These are phyloP conservation scores for Callopanchax toddi DNA, from an alignment of 2,113 vertebrate species.

Conservation along the genomic window DNA sequence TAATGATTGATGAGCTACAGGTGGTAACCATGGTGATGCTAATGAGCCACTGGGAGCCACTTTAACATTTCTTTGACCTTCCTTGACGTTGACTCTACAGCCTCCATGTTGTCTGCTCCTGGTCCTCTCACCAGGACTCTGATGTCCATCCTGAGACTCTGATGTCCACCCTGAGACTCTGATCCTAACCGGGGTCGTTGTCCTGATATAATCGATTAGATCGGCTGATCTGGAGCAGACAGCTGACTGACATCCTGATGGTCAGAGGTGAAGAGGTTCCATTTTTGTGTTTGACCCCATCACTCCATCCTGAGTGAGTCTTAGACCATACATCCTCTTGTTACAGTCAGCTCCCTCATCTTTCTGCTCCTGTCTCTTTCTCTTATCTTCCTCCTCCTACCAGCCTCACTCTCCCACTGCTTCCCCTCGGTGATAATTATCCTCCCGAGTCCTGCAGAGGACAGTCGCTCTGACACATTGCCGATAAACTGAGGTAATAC, in stretches of 20 bases:
- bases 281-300: slow-evolving; percentile 30
- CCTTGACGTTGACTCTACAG: too few relatives aligned
- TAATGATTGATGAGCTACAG: too few relatives aligned
- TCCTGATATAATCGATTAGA: slow-evolving; percentile 12
- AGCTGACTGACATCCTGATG: background rate
- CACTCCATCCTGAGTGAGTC: slow-evolving; percentile 23
- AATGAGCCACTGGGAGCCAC: too few relatives aligned
- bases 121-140: too few relatives aligned
- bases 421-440: background rate
- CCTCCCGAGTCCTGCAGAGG: background rate
- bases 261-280: slow-evolving; percentile 1
- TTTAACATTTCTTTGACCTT: too few relatives aligned
- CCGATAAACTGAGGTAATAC: background rate
- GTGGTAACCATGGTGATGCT: too few relatives aligned
- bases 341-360: slow-evolving; percentile 1
- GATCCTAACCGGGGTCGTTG: slow-evolving; percentile 16
- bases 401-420: background rate
- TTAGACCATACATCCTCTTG: slow-evolving; percentile 23
- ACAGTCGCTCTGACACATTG: background rate
- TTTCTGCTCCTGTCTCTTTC: background rate
- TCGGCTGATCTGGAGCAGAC: background rate
- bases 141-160: too few relatives aligned
- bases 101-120: too few relatives aligned
- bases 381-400: background rate
- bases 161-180: too few relatives aligned